phyloP scores from a whole-genome alignment of 1,140 invertebrate genomes.

The Bombyx mori region DNA sequence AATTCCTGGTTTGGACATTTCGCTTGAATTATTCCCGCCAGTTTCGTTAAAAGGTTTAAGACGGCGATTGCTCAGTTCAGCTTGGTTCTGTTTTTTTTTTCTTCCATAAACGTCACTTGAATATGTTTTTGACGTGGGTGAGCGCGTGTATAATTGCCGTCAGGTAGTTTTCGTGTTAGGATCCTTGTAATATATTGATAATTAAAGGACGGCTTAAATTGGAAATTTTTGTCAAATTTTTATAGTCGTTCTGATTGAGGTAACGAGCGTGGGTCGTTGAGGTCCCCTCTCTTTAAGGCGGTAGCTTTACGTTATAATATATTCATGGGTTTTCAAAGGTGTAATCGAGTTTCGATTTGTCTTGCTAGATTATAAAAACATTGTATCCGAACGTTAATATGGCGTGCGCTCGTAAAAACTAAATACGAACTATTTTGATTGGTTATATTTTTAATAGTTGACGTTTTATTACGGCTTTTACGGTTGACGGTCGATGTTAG shows the following conservation, averaged over 20 bases:
- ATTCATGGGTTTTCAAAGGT: slow-evolving; percentile 11
- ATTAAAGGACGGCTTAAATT: slow-evolving; percentile 63
- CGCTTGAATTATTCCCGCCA: slow-evolving; percentile 66
- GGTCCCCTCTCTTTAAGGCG: slow-evolving; percentile 13
- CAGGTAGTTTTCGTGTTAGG: slow-evolving; percentile 52
- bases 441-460: slow-evolving; percentile 29
- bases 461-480: slow-evolving; percentile 12
- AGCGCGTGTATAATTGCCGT: slow-evolving; percentile 64
- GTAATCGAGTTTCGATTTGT: slow-evolving; percentile 45
- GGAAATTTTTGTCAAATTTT: slow-evolving; percentile 64
- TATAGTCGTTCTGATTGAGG: slow-evolving; percentile 65
- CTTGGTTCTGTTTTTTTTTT: slow-evolving; percentile 44
- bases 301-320: slow-evolving; percentile 53
- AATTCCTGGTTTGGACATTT: slow-evolving; percentile 59
- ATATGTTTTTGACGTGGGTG: slow-evolving; percentile 60
- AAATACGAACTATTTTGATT: slow-evolving; percentile 35
- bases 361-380: slow-evolving; percentile 58
- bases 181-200: slow-evolving; percentile 63
- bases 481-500: slow-evolving; percentile 4
- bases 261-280: slow-evolving; percentile 43
- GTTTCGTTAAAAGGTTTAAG: slow-evolving; percentile 64
- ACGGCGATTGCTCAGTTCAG: slow-evolving; percentile 11
- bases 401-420: slow-evolving; percentile 32
- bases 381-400: slow-evolving; percentile 13
- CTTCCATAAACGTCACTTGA: slow-evolving; percentile 47